These are phyloP conservation scores for Xiphophorus hellerii DNA, from an alignment of 2,113 vertebrate genomes.

Conservation along the genomic window DNA sequence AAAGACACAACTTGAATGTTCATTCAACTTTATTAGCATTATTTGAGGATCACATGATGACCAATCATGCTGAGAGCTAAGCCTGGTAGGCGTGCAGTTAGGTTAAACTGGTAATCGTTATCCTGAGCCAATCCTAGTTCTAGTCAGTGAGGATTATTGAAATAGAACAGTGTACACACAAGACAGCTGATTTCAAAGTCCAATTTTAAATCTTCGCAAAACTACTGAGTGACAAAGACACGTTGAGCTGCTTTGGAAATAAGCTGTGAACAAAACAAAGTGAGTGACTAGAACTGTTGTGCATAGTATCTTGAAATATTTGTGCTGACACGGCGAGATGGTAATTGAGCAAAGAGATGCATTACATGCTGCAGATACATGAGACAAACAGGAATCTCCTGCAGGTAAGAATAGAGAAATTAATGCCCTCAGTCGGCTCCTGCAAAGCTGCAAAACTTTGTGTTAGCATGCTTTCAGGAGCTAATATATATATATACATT, in stretches of 20 bases:
- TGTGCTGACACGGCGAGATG: constrained; percentile 64
- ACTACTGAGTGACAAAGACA: constrained; percentile 23
- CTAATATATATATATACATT: constrained; percentile 19
- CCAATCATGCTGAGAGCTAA: constrained; percentile 67
- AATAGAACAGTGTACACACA: constrained; percentile 25
- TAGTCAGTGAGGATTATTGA: constrained; percentile 53
- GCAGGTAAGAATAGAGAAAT: constrained; percentile 43
- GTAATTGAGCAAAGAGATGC: constrained; percentile 46
- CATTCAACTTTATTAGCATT: constrained; percentile 67
- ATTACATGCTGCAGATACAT: constrained; percentile 31
- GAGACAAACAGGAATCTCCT: constrained; percentile 32
- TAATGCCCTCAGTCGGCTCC: constrained; percentile 66
- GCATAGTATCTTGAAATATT: constrained; percentile 70
- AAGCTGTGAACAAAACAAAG: constrained; percentile 34
- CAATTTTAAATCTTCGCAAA: constrained; percentile 37
- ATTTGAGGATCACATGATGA: constrained; percentile 52
- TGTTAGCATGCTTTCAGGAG: constrained; percentile 48
- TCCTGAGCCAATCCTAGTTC: constrained; percentile 72
- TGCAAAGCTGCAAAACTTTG: constrained; percentile 41
- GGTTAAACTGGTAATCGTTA: constrained; percentile 53
- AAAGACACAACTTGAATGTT: constrained; percentile 36
- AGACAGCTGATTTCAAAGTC: constrained; percentile 28
- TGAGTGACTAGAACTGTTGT: constrained; percentile 65
- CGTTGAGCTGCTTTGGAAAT: constrained; percentile 23
- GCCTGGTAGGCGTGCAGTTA: constrained; percentile 50